Evolutionary conservation across 2,888 invertebrate species (phyloP).

Genomic region (Ophonus ardosiacus): DNA sequence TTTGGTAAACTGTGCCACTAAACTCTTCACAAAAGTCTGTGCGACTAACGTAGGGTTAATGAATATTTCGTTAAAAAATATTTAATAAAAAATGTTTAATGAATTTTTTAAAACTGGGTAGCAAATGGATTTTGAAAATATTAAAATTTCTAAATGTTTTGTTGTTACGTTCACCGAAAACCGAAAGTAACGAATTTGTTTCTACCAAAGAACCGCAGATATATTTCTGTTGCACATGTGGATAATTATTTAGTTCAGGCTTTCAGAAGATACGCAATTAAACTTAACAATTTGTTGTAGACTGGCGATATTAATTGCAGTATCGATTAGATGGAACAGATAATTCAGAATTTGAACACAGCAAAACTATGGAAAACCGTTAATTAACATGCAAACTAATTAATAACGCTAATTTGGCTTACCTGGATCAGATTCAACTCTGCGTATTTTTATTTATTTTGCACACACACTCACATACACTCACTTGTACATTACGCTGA

Average conservation of each 20-base stretch:
- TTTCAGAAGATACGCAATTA: conserved; percentile 3
- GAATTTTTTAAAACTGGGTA: too few species aligned
- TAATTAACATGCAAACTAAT: conserved; percentile 64
- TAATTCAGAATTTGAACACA: conserved; percentile 62
- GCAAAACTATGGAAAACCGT: conserved; percentile 63
- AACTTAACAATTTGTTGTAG: conserved; percentile 43
- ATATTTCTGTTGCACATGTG: background rate
- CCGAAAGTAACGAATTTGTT: too few species aligned
- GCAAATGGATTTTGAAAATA: too few species aligned
- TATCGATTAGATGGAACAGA: conserved; percentile 59
- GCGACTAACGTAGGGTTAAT: too few species aligned
- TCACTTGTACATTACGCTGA: background rate
- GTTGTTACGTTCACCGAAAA: too few species aligned
- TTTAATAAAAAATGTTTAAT: too few species aligned
- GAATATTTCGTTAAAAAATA: too few species aligned
- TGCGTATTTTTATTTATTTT: conserved; percentile 58
- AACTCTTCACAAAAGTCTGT: too few species aligned
- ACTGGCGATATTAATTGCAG: conserved; percentile 55
- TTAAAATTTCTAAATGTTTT: too few species aligned
- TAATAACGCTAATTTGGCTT: conserved; percentile 64
- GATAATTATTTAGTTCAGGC: background rate
- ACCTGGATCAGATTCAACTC: conserved; percentile 58
- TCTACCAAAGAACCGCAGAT: too few species aligned
- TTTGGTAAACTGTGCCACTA: too few species aligned
- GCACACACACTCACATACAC: conserved; percentile 38